Conservation (phyloP, 2,113 vertebrate species). For the Naja naja region DNA sequence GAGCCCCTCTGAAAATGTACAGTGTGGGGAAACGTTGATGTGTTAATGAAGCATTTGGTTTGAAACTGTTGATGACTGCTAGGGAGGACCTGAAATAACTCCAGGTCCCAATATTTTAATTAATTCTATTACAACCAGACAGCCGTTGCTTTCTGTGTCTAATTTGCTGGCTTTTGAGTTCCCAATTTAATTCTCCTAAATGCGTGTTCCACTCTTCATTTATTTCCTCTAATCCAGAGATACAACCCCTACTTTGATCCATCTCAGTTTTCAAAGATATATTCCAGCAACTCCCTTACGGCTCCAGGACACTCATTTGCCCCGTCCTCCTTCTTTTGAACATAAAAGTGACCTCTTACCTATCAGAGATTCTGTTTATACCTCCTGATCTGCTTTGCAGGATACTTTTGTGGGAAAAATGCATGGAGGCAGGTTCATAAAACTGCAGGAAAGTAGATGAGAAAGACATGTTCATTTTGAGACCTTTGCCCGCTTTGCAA, state of each 20-base stretch:
- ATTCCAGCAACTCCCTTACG: slow-evolving; percentile 25
- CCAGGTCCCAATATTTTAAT: slow-evolving; percentile 64
- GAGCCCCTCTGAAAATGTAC: slow-evolving; percentile 39
- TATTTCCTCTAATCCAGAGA: slow-evolving; percentile 54
- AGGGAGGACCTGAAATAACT: slow-evolving; percentile 57
- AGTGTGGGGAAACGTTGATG: slow-evolving; percentile 29
- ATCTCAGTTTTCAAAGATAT: slow-evolving; percentile 57
- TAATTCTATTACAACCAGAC: slow-evolving; percentile 54
- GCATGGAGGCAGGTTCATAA: background rate
- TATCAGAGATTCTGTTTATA: slow-evolving; percentile 59
- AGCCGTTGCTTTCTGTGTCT: slow-evolving; percentile 39
- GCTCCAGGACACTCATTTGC: background rate
- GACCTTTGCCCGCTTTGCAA: background rate
- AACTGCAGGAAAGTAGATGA: background rate
- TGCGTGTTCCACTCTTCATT: slow-evolving; percentile 35
- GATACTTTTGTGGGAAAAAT: slow-evolving; percentile 22
- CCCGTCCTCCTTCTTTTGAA: background rate
- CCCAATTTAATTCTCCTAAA: slow-evolving; percentile 39
- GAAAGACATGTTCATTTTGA: background rate
- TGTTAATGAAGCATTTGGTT: slow-evolving; percentile 43
- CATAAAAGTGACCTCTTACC: slow-evolving; percentile 49
- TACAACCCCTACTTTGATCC: slow-evolving; percentile 51
- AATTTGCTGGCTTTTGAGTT: slow-evolving; percentile 39
- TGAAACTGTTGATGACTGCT: slow-evolving; percentile 47
- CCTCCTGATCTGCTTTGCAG: slow-evolving; percentile 51